Conservation (phyloP, 64 coral and sea anemone species). For the Porites lutea region DNA sequence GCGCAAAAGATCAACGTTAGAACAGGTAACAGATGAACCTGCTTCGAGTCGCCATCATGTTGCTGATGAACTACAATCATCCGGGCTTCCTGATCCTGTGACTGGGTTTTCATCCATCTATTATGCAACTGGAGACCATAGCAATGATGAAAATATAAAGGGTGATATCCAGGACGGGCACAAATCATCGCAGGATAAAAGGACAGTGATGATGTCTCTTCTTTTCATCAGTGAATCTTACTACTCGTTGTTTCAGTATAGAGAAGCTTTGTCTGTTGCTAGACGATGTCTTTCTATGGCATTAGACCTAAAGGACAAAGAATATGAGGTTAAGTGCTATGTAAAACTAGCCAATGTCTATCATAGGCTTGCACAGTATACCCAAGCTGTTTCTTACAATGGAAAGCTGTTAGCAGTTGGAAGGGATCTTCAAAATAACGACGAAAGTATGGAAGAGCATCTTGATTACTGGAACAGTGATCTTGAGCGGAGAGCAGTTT, state of each 20-base stretch:
- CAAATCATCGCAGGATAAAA: not conserved
- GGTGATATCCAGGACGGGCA: not conserved
- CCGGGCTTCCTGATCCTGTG: not conserved
- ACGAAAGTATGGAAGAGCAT: constrained; percentile 3
- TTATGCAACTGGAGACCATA: constrained; percentile 33
- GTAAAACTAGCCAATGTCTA: constrained; percentile 85
- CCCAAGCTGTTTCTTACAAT: constrained; percentile 83
- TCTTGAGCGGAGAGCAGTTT: constrained; percentile 79
- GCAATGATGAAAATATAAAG: not conserved
- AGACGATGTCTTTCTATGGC: constrained; percentile 65
- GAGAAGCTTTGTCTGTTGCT: constrained; percentile 46
- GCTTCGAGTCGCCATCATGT: not conserved
- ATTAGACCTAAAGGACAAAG: constrained; percentile 56
- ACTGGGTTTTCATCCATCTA: constrained; percentile 53
- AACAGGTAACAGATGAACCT: not conserved
- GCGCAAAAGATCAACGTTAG: not conserved
- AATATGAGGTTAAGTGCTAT: constrained; percentile 85
- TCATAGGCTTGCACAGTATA: constrained; percentile 75
- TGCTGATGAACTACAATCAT: constrained; percentile 14
- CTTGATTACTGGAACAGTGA: constrained; percentile 73
- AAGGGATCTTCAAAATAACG: constrained; percentile 68
- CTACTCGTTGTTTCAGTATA: constrained; percentile 41
- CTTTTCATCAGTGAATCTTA: constrained; percentile 64
- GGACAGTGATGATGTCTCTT: constrained; percentile 64
- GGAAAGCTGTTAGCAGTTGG: constrained; percentile 80